Base-by-base conservation (phyloP, 2,113 vertebrate species). In the Sinocyclocheilus rhinocerous region DNA sequence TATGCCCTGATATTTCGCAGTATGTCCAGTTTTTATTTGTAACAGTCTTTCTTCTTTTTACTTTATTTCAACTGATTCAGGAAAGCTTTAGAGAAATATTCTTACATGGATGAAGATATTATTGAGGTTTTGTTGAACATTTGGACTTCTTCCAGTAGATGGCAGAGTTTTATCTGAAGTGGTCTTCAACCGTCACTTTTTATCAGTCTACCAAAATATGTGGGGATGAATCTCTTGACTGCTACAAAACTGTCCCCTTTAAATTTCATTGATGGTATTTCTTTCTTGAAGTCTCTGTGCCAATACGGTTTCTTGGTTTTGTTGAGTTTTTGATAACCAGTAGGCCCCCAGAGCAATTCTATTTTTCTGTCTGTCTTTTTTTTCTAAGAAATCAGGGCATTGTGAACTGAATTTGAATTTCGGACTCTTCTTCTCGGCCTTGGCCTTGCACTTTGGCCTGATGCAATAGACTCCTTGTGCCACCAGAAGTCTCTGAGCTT, bases 181-280 rank as follows among this genome's bases (percentile, higher is more conserved):
- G 57, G 57, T 61, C 57, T 61, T 61, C 9, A n/a, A 50, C 9
- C 67, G 20, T 50, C 72, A 82, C 77, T 61, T 48, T 76, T 57
- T 67, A 81, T 86, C 77, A 78, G 87, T 90, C 89, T 88, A 86
- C 86, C 85, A 70, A 63, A 83, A 63, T n/a, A 85, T 13, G 76
- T 77, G 81, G 26, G 52, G 13, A 67, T 39, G 20, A 50, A 88
- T 55, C 18, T 87, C 36, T 69, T 88, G 81, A 94, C 89, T 92
- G 94, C 91, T 90, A 69, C n/a, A 86, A 93, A 92, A 85, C 89
- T 88, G 86, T 88, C 81, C 85, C 89, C 73, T 90, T 87, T 82
- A 76, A 72, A 59, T 87, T 85, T 77, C 4, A 20, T 65, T 85
- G 87, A 15, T 88, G 81, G 52, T 76, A 13, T 63, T 77, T 77